These are phyloP conservation scores for Neocrepidodera transversa DNA, from an alignment of 2,888 invertebrate genomes.

Conservation along the genomic window DNA sequence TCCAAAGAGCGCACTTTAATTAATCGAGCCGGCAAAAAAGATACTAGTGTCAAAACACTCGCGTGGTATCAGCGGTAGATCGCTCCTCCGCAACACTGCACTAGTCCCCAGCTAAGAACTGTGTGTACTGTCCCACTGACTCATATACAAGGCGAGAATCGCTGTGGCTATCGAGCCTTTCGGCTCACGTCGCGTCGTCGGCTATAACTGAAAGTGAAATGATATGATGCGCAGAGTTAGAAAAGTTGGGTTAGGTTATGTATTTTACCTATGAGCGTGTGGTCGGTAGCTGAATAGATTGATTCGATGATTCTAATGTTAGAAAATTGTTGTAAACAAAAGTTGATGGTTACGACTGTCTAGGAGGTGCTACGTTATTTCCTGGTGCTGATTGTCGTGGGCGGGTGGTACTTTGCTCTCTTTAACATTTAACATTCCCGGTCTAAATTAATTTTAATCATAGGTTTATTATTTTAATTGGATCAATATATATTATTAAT, in stretches of 20 bases:
- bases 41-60: conserved; percentile 17
- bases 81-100: conserved; percentile 36
- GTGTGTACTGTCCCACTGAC: conserved; percentile 66
- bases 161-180: conserved; percentile 34
- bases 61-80: conserved; percentile 15
- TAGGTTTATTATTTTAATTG: no score
- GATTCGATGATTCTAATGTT: conserved; percentile 48
- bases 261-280: conserved; percentile 33
- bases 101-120: conserved; percentile 34
- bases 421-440: neutral
- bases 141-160: conserved; percentile 61
- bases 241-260: conserved; percentile 56
- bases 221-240: conserved; percentile 47
- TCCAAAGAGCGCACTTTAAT: conserved; percentile 3
- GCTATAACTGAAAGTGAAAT: conserved; percentile 46
- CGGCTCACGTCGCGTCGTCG: conserved; percentile 43
- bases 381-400: conserved; percentile 45
- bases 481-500: no score
- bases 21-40: conserved; percentile 6
- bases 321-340: conserved; percentile 51
- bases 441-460: no score
- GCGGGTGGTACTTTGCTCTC: conserved; percentile 19
- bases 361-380: conserved; percentile 36
- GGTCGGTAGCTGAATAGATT: conserved; percentile 38
- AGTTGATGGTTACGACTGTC: conserved; percentile 5